Evolutionary conservation across 2,888 invertebrate genomes (phyloP), one percentile per base, ranked within the genome.

Genomic region (Xestia sexstrigata): DNA sequence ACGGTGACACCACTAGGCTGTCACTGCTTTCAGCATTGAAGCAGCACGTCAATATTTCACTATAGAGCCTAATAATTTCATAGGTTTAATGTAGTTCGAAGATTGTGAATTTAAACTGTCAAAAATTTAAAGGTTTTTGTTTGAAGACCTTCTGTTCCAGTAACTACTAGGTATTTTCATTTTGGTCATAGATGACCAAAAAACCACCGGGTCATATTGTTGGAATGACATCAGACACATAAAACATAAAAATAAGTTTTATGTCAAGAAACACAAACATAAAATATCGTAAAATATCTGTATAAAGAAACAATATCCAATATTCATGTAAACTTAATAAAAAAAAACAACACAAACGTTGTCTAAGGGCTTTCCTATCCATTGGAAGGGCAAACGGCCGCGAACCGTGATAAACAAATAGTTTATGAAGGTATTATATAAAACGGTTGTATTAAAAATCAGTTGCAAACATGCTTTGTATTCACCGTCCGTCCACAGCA

Each of bases 361-460:
- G 42, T 78, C 78, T 74, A 74, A 80, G 55, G 35, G 39, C 26
- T 87, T 79, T 74, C 70, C 76, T 65, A 76, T 63, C 77, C 73
- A 78, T 87, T 78, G 75, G 71, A 78, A 83, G 76, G 80, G 75
- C 83, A 78, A 86, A 86, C n/a, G 70, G 77, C 74, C 78, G 69
- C 80, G 65, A 80, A 79, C 79, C 68, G 67, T 71, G 78, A 87
- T 88, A 83, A 85, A 87, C 82, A 88, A 75, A 69, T 79, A 81
- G 66, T 87, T 87, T 87, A 87, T 87, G 85, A 78, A 81, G 76
- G 79, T 82, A 87, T 88, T 81, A 71, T 79, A 88, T 82, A 86
- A 82, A 86, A 87, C 23, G 71, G 68, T 82, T 71, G 77, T 89
- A 86, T 84, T 87, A 90, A 90, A 91, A 91, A 91, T 89, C 89